Conservation (phyloP, 2,797 vertebrate genomes). For the Cuniculus paca region DNA sequence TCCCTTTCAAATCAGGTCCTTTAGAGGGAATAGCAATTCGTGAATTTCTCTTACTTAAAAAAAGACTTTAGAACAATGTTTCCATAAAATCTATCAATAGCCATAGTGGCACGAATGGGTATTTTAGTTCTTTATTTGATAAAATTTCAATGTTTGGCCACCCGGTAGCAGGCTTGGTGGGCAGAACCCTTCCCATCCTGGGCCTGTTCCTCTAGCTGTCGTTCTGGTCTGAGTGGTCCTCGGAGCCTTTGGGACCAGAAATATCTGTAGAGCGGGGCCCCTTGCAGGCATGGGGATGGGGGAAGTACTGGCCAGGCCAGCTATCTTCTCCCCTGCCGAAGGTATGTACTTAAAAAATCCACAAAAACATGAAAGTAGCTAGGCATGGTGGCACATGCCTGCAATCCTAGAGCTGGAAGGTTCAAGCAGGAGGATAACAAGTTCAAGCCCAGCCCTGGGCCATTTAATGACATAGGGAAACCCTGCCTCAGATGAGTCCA, state of each 20-base stretch:
- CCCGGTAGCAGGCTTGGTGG: not conserved
- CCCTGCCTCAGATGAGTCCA: not conserved
- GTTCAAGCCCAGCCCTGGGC: not conserved
- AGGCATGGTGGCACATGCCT: not conserved
- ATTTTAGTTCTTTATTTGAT: not conserved
- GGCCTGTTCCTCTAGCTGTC: not conserved
- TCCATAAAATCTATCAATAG: not conserved
- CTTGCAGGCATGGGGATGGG: fast-evolving
- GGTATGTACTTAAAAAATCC: not conserved
- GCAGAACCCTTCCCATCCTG: not conserved
- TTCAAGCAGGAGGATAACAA: not conserved
- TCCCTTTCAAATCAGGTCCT: not conserved
- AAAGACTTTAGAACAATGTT: not conserved
- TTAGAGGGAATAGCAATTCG: not conserved
- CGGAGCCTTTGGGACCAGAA: not conserved
- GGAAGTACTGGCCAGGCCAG: not conserved
- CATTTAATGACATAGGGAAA: not conserved
- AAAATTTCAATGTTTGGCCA: not conserved
- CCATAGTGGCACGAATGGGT: not conserved
- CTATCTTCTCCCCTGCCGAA: not conserved
- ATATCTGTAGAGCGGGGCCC: not conserved
- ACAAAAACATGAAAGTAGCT: not conserved
- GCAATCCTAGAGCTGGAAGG: not conserved
- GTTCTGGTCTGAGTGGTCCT: not conserved
- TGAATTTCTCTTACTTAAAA: not conserved